phyloP scores from a whole-genome alignment of 2,797 vertebrate species.

The Cryptoblepharus egeriae region DNA sequence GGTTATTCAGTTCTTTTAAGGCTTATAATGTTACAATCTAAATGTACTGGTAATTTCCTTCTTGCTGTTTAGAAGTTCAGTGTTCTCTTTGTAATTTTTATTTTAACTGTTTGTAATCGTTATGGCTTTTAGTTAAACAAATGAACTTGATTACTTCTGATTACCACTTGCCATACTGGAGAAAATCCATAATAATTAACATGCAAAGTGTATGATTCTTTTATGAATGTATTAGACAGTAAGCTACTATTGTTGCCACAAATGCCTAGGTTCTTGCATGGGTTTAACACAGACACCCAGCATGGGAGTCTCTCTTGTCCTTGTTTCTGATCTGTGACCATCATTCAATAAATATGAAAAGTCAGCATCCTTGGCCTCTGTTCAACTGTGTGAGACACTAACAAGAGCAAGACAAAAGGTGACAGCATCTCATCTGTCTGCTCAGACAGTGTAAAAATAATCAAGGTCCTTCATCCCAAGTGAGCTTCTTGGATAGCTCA shows the following conservation, averaged over 20 bases:
- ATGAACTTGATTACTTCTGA: too few species aligned
- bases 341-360: conserved; percentile 24
- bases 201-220: neutral
- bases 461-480: conserved; percentile 15
- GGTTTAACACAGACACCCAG: neutral
- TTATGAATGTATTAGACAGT: neutral
- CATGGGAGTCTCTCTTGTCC: neutral
- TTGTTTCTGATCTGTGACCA: conserved; percentile 46
- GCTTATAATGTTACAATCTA: too few species aligned
- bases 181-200: neutral
- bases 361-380: conserved; percentile 6
- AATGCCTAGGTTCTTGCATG: neutral
- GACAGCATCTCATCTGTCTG: conserved; percentile 36
- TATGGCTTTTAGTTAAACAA: too few species aligned
- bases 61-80: too few species aligned
- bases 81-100: too few species aligned
- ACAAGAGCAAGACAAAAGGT: conserved; percentile 7
- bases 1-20: too few species aligned
- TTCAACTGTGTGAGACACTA: conserved; percentile 13
- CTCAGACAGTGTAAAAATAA: conserved; percentile 33
- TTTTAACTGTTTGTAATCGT: too few species aligned
- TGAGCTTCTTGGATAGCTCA: conserved; percentile 19
- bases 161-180: neutral
- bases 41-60: too few species aligned
- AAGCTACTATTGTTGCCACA: neutral